Base-by-base conservation (phyloP, 2,888 invertebrate species). In the Athalia circularis region DNA sequence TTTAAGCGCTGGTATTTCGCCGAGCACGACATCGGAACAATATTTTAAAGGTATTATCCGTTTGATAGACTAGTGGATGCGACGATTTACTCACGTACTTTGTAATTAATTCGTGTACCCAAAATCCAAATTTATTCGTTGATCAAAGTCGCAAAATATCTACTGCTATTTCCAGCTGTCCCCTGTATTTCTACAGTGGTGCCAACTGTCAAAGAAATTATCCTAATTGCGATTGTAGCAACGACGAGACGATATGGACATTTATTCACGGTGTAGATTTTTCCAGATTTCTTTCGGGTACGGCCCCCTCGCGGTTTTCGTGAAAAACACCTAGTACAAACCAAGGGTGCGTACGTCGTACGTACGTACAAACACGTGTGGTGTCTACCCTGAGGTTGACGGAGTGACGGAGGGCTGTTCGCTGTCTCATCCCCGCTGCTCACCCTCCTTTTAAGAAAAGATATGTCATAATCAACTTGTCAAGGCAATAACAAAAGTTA, bases 111-210 rank as follows among this genome's bases (percentile, higher is more conserved):
- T 29, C 2, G 48, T 68, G 52, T 68, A 68, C 43, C 5, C 54
- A 54, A 54, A 54, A 54, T 54, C 54, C 11, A 54, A 54, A 54
- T 43, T 15, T 4, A 68, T 11, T 13, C 52, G 29, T 64, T 50
- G 52, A 52, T 54, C 13, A 52, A 52, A 68, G 68, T 54, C 11
- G n/a, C 54, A 54, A 68, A 68, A 68, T 68, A 68, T 54, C 68
- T 68, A 68, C 68, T 68, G 68, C 68, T 68, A 68, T 68, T 68
- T 68, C 67, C 61, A 8, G n/a, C 48, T 68, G 15, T 52, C 52
- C 54, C 68, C 52, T 29, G 50, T 11, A 50, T 54, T n/a, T 68
- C 11, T 43, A 52, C 68, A 68, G 29, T n/a, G 5, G 9, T 68
- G 11, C 29, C 68, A 68, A 68, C 52, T 43, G 4, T 11, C 52